Evolutionary conservation across 2,797 vertebrate species (phyloP).

Genomic region (Platyrinchus mystaceus): DNA sequence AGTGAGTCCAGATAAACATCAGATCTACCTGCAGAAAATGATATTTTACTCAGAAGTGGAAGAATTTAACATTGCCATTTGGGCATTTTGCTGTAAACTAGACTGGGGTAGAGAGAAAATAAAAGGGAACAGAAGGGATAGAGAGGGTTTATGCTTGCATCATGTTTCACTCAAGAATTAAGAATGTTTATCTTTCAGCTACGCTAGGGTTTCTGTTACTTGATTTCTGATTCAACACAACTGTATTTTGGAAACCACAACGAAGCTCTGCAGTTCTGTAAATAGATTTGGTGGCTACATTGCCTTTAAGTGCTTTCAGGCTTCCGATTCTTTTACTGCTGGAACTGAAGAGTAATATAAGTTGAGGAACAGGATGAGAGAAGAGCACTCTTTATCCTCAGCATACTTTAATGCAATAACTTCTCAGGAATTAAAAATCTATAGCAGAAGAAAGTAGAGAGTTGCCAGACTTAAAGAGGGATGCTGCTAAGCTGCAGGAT

Average conservation of each 20-base stretch:
- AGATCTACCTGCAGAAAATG: not conserved
- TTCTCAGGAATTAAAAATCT: not conserved
- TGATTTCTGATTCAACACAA: not conserved
- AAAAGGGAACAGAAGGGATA: not conserved
- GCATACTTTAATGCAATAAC: not conserved
- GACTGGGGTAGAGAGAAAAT: not conserved
- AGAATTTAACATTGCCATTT: not conserved
- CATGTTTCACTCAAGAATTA: not conserved
- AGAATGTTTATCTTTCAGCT: not conserved
- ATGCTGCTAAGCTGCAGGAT: not conserved
- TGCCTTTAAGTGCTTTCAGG: not conserved
- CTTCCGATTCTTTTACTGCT: not conserved
- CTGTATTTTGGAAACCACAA: not conserved
- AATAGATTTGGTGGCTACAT: not conserved
- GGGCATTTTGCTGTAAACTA: not conserved
- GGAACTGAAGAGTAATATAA: not conserved
- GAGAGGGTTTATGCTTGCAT: not conserved
- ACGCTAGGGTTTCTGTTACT: not conserved
- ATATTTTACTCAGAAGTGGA: not conserved
- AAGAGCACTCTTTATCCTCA: not conserved
- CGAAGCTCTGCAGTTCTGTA: not conserved
- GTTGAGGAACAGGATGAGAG: not conserved
- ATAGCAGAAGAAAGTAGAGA: not conserved
- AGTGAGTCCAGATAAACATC: not conserved
- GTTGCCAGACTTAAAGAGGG: not conserved